Evolutionary conservation across 2,888 invertebrate species (phyloP).

Genomic region (Cheilosia grossa): DNA sequence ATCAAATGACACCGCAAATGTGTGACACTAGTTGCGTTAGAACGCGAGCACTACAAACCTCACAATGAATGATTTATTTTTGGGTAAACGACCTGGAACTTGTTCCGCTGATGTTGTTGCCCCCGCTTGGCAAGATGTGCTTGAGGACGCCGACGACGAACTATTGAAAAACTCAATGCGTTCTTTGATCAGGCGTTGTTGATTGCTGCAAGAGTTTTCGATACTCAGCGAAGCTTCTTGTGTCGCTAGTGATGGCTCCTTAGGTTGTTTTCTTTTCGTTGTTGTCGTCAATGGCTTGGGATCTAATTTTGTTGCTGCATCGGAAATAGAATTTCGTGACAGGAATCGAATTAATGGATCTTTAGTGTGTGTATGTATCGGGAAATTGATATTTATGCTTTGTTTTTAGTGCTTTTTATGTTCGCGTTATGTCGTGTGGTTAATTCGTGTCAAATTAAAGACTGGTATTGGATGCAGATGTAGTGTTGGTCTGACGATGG

Average conservation of each 20-base stretch:
- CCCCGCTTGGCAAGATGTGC: conserved; percentile 13
- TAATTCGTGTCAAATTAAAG: conserved; percentile 1
- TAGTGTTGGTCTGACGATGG: not conserved
- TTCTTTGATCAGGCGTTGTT: conserved; percentile 45
- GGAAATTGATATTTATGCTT: conserved; percentile 32
- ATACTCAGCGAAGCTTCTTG: conserved; percentile 57
- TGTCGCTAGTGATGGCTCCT: conserved; percentile 69
- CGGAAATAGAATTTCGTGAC: conserved; percentile 58
- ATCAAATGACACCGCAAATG: conserved; percentile 36
- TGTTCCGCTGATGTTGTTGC: conserved; percentile 44
- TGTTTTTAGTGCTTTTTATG: conserved; percentile 5
- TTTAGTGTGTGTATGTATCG: conserved; percentile 35
- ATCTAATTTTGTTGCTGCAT: conserved; percentile 45
- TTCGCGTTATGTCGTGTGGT: conserved; percentile 8
- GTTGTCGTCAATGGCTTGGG: conserved; percentile 15
- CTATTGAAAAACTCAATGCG: conserved; percentile 60
- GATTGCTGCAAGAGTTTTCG: conserved; percentile 48
- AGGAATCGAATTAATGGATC: conserved; percentile 41
- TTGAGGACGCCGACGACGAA: conserved; percentile 50
- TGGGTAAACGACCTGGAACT: conserved; percentile 68
- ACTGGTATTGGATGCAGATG: not conserved
- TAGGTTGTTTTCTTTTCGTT: conserved; percentile 28
- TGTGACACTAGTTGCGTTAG: conserved; percentile 23
- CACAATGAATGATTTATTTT: conserved; percentile 77
- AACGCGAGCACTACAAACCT: conserved; percentile 78